Conservation (phyloP, 2,797 vertebrate genomes). For the Molossus molossus region DNA sequence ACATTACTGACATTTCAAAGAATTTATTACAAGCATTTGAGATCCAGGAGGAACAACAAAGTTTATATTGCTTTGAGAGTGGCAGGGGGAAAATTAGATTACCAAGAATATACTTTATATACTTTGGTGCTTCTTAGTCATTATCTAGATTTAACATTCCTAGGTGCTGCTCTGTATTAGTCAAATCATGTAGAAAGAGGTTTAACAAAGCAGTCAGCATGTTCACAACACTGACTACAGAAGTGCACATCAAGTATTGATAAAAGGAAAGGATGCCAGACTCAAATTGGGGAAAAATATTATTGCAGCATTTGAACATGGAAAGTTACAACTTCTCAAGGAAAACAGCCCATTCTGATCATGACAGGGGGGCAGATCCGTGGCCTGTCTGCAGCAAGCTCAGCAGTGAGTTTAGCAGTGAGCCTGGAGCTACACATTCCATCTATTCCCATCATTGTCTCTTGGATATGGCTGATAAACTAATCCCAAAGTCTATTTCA, state of each 20-base stretch:
- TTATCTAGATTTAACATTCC: conserved; percentile 63
- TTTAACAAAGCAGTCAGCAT: not conserved
- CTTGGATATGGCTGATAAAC: not conserved
- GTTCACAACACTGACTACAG: not conserved
- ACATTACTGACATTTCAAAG: conserved; percentile 83
- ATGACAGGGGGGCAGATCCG: not conserved
- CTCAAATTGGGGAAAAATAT: not conserved
- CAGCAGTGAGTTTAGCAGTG: not conserved
- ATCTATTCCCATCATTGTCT: not conserved
- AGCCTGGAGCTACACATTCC: not conserved
- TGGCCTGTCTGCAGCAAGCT: not conserved
- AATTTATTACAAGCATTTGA: conserved; percentile 86
- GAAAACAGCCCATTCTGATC: not conserved
- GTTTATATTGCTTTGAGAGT: conserved; percentile 83
- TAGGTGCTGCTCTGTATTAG: conserved; percentile 40
- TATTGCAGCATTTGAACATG: conserved; percentile 1
- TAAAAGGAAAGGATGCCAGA: not conserved
- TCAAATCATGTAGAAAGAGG: conserved; percentile 68
- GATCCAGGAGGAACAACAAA: conserved; percentile 80
- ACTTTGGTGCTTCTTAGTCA: conserved; percentile 65
- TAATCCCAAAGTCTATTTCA: not conserved
- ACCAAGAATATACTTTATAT: conserved; percentile 66
- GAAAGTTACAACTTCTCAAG: not conserved
- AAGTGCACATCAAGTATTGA: not conserved
- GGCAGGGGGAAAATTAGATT: conserved; percentile 81